Percentiles rank a stretch among this genome's conserved stretches.
Conservation (phyloP, 2,113 vertebrate species). For the Epinephelus lanceolatus region DNA sequence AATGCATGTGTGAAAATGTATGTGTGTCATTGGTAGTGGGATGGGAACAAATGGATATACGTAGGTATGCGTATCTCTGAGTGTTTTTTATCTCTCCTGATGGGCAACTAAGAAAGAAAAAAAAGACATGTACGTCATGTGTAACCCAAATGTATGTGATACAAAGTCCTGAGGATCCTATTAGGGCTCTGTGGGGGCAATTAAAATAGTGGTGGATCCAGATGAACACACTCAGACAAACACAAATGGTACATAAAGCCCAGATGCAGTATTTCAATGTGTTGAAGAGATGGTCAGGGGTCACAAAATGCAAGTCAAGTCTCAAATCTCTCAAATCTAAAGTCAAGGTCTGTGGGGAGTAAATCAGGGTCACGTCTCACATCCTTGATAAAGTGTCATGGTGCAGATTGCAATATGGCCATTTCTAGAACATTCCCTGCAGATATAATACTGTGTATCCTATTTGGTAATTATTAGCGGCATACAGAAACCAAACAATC, state of each 20-base stretch:
- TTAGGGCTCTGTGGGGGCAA: conserved; percentile 56
- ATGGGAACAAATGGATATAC: conserved; percentile 12
- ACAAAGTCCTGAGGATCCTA: conserved; percentile 6
- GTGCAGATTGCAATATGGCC: not conserved
- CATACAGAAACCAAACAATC: not conserved
- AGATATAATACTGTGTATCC: not conserved
- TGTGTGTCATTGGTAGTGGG: not conserved
- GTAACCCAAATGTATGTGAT: conserved; percentile 6
- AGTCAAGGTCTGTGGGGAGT: not conserved
- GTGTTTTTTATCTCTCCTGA: not conserved
- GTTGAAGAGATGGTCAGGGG: not conserved
- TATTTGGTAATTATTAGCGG: not conserved
- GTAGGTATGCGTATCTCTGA: not conserved
- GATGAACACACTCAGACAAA: conserved; percentile 43
- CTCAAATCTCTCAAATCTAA: not conserved
- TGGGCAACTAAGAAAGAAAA: not conserved
- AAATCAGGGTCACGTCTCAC: not conserved
- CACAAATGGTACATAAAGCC: not conserved
- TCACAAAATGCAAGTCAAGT: not conserved
- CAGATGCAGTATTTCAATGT: not conserved
- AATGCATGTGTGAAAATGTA: conserved; percentile 10
- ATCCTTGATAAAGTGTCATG: not conserved
- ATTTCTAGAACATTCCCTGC: not conserved
- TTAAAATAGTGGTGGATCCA: conserved; percentile 53
- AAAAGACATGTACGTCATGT: not conserved